These are phyloP conservation scores for Coracias cyanogaster DNA, from an alignment of 2,797 vertebrate species.

Conservation along the genomic window DNA sequence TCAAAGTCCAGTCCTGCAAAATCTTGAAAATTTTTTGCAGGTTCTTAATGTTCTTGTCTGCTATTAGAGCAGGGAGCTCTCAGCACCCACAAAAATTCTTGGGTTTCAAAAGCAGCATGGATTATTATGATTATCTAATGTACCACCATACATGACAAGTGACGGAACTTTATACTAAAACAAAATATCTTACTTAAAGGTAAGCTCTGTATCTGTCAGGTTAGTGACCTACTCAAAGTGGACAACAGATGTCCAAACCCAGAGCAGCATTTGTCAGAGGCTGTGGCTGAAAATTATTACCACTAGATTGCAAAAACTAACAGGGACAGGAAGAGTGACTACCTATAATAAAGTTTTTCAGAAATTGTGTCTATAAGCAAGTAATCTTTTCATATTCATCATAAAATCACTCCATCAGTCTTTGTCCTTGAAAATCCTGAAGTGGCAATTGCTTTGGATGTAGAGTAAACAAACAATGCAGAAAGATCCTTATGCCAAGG, in stretches of 20 bases:
- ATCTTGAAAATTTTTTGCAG: not conserved
- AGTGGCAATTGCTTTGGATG: slow-evolving; percentile 37
- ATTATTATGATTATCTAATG: not conserved
- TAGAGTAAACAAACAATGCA: not conserved
- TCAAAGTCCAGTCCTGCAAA: not conserved
- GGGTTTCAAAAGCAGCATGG: not conserved
- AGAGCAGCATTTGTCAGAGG: not conserved
- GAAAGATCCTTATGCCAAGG: slow-evolving; percentile 8
- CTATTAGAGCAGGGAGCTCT: not conserved
- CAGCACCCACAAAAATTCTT: not conserved
- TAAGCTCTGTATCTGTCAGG: not conserved
- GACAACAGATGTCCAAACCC: not conserved
- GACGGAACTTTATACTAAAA: not conserved
- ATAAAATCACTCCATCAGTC: not conserved
- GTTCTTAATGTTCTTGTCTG: not conserved
- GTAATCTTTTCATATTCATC: not conserved
- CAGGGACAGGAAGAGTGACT: not conserved
- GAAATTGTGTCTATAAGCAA: not conserved
- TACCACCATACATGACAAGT: not conserved
- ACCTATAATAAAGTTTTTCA: not conserved
- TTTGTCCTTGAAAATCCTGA: slow-evolving; percentile 35
- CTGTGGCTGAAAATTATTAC: not conserved
- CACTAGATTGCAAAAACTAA: not conserved
- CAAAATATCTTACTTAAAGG: not conserved
- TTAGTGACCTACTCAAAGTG: not conserved